Evolutionary conservation across 1,140 invertebrate species (phyloP), one percentile per base, ranked within the genome.

Genomic region (Cyclina sinensis): DNA sequence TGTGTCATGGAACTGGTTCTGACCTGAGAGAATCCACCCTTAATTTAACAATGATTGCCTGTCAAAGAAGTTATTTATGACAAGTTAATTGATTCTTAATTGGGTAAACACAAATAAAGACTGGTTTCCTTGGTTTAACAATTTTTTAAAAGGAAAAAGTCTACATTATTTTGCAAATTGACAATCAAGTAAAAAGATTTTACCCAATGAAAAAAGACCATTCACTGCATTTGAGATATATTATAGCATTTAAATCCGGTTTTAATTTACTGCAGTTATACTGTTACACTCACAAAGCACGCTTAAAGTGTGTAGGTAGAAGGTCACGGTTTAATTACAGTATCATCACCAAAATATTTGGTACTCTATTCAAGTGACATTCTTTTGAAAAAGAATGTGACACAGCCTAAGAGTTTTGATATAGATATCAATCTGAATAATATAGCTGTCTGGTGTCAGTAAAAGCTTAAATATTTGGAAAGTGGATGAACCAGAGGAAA

Each of bases 311-410:
- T 18, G 65, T 70, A 70, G 65, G 65, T 70, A 70, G 65, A 81
- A 57, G 59, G 54, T 62, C 39, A 62, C 32, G 79, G 21, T 57
- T 27, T 80, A 80, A 80, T 57, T 80, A 57, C 57, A 81, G 24
- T 62, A 62, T 81, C 79, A 59, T 81, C 27, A 62, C 32, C 35
- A 14, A 81, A 59, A 81, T 81, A 81, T 32, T 62, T 62, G 48
- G 54, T 81, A 81, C 59, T 81, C 35, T 43, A 65, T 62, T 57
- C 39, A 59, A 81, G 79, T 81, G 11, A 81, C 79, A 81, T 81
- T 81, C 79, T 57, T 62, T 81, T 65, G 30, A 57, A 48, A 78
- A 81, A 27, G 79, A 81, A 81, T 81, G 79, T 81, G 32, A 57
- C 79, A 57, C 48, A 65, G 48, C 79, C 35, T 81, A 65, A 81